Evolutionary conservation across 23 tunicate species (phyloP).

Genomic region (Trididemnum miniatum): DNA sequence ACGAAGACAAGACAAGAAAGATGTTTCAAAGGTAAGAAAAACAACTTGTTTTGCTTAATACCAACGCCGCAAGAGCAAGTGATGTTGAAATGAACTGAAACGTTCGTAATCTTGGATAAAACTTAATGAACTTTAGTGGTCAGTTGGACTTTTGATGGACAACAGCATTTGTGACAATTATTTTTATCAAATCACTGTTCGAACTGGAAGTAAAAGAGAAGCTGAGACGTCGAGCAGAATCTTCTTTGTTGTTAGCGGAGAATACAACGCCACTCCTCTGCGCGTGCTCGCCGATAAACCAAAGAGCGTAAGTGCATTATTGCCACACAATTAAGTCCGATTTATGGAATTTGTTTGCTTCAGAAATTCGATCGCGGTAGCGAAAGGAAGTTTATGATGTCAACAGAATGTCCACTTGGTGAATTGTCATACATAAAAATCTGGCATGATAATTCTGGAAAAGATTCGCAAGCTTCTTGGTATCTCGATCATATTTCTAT

Average conservation of each 20-base stretch:
- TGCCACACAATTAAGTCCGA: not conserved
- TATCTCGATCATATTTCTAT: constrained; percentile 55
- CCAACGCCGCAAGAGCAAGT: too few relatives aligned
- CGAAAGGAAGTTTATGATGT: constrained; percentile 51
- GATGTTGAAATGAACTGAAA: too few relatives aligned
- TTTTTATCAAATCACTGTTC: constrained; percentile 72
- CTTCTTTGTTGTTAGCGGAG: constrained; percentile 59
- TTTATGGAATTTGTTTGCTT: not conserved
- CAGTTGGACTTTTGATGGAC: constrained; percentile 60
- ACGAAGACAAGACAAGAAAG: constrained; percentile 78
- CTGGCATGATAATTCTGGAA: constrained; percentile 85
- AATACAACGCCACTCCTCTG: constrained; percentile 37
- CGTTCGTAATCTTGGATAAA: not conserved
- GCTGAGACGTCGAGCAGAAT: constrained; percentile 63
- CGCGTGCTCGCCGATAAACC: constrained; percentile 41
- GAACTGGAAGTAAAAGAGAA: constrained; percentile 49
- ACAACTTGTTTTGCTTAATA: not conserved
- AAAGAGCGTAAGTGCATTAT: constrained; percentile 32
- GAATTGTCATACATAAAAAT: constrained; percentile 47
- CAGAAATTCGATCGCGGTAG: constrained; percentile 64
- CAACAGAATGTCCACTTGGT: constrained; percentile 54
- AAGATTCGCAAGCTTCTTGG: constrained; percentile 64
- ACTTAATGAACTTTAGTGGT: constrained; percentile 51
- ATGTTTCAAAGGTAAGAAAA: constrained; percentile 51
- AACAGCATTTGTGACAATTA: constrained; percentile 56